Conservation (phyloP, 2,797 vertebrate genomes). For the Heteromormyrus szaboi region DNA sequence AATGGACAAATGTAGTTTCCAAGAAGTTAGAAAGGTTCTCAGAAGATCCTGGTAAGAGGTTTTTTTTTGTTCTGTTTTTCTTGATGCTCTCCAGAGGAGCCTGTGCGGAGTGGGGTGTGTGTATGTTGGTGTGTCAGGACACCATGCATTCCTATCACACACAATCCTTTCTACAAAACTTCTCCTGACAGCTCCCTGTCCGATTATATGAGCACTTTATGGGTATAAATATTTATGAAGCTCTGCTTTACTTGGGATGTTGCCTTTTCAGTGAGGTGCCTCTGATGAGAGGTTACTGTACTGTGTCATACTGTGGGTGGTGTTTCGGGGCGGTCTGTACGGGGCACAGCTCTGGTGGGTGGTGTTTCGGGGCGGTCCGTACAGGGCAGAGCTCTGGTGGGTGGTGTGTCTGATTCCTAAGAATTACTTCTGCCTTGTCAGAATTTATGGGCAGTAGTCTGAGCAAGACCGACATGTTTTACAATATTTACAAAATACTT, state of each 20-base stretch:
- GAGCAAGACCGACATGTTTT: background rate
- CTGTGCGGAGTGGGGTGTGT: background rate
- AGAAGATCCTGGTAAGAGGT: background rate
- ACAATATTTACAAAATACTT: background rate
- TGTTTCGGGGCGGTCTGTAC: background rate
- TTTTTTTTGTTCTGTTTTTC: background rate
- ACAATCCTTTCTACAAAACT: slow-evolving; percentile 16
- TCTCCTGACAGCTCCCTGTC: slow-evolving; percentile 25
- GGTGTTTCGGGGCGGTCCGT: background rate
- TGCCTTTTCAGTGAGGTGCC: slow-evolving; percentile 55
- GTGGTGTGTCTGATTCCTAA: background rate
- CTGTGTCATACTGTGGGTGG: background rate
- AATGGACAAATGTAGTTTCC: slow-evolving; percentile 10
- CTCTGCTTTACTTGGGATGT: slow-evolving; percentile 72
- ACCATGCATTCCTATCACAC: background rate
- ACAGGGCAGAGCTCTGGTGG: background rate
- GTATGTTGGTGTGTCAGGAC: background rate
- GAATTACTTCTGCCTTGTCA: background rate
- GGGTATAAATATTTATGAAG: slow-evolving; percentile 69
- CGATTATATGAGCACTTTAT: slow-evolving; percentile 53
- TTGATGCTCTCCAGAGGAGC: background rate
- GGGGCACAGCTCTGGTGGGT: background rate
- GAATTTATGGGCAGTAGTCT: background rate
- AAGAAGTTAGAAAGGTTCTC: background rate
- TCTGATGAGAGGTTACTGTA: slow-evolving; percentile 21